Evolutionary conservation across 1,140 invertebrate genomes (phyloP), one percentile per base, ranked within the genome.

Genomic region (Drosophila pruinosa): DNA sequence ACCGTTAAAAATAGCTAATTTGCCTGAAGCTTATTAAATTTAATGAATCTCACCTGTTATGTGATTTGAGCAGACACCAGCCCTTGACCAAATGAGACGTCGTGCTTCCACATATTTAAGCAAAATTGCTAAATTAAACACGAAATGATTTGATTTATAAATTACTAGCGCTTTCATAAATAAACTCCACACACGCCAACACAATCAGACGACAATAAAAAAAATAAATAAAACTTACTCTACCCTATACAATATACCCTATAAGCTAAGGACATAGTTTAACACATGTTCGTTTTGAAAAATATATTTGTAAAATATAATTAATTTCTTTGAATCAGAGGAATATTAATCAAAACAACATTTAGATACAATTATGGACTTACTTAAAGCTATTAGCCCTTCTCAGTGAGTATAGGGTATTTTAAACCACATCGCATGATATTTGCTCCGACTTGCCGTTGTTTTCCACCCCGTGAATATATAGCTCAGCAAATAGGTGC

Each of bases 401-500:
- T 34, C 21, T 43, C 15, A 7, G 24, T 24, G 4, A 8, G 7
- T 15, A 28, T 12, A 48, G 45, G 45, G 45, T 48, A 48, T 48
- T 15, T 2, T 19, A 52, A 19, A 34, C 21, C 24, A 52, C 28
- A 19, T 17, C 14, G 8, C 17, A 38, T 65, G 53, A 58, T 63
- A 56, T n/a, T 34, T 64, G 73, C 12, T 61, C 34, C 21, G 34
- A 36, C 21, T 41, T 26, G n/a, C 14, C 19, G 50, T 22, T 53
- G 47, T 47, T 59, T 72, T 47, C 48, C 39, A 15, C 22, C 26
- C 68, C 52, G 48, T 53, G 59, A 62, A 70, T 63, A 54, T 64
- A 65, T 75, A 61, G 63, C 48, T 24, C 48, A 31, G 48, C 75
- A 83, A 75, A 79, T 81, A 70, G 76, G 54, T 43, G 43, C 41